phyloP scores from a whole-genome alignment of 1,140 invertebrate genomes.

The Babylonia areolata region DNA sequence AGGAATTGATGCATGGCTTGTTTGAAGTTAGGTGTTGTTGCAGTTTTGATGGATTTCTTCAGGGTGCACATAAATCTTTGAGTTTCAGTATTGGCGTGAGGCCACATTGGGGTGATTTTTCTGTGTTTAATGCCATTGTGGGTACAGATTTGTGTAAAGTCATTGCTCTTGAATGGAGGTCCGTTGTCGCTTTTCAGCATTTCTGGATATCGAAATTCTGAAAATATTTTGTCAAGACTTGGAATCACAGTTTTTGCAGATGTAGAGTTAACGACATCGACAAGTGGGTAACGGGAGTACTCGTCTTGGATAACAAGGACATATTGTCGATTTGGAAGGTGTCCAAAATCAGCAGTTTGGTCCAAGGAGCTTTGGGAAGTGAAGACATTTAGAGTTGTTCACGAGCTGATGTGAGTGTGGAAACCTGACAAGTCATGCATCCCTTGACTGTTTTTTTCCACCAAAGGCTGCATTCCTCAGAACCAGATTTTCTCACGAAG shows the following conservation, averaged over 20 bases:
- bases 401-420: neutral
- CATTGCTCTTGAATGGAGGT: constrained; percentile 45
- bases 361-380: constrained; percentile 38
- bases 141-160: neutral
- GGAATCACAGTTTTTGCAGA: constrained; percentile 29
- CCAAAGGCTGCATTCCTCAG: constrained; percentile 36
- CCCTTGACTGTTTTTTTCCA: constrained; percentile 37
- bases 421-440: constrained; percentile 43
- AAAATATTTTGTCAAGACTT: constrained; percentile 43
- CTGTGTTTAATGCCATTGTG: constrained; percentile 46
- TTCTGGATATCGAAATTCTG: constrained; percentile 43
- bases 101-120: constrained; percentile 56
- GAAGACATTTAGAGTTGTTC: constrained; percentile 50
- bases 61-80: constrained; percentile 57
- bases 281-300: constrained; percentile 59
- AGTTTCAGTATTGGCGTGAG: constrained; percentile 54
- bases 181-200: constrained; percentile 54
- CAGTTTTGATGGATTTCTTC: constrained; percentile 51
- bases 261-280: constrained; percentile 42
- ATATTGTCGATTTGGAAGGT: constrained; percentile 56
- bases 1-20: constrained; percentile 55
- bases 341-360: constrained; percentile 65
- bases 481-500: constrained; percentile 48
- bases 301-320: constrained; percentile 63
- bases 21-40: constrained; percentile 49